These are phyloP conservation scores for Linnaemya tessellans DNA, from an alignment of 2,888 invertebrate species.

Conservation along the genomic window DNA sequence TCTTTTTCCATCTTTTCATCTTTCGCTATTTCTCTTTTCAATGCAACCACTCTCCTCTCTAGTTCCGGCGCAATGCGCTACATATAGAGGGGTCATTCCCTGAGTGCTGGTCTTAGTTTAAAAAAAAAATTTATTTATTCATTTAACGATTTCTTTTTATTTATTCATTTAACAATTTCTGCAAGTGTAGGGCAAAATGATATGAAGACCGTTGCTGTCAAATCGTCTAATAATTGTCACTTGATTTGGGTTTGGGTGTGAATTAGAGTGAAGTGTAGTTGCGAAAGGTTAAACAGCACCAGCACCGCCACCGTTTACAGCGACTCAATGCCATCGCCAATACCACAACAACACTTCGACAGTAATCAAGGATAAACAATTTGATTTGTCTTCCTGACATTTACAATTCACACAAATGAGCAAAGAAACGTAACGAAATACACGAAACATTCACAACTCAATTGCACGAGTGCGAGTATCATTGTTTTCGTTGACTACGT, in stretches of 20 bases:
- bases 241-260: conserved; percentile 40
- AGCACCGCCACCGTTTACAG: conserved; percentile 32
- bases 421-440: conserved; percentile 50
- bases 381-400: conserved; percentile 65
- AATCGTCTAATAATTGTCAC: conserved; percentile 62
- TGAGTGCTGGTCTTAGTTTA: no score
- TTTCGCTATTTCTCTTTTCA: no score
- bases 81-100: no score
- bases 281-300: conserved; percentile 58
- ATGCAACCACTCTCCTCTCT: no score
- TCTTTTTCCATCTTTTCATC: no score
- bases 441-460: conserved; percentile 55
- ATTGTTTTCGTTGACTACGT: conserved; percentile 26
- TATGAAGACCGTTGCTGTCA: conserved; percentile 48
- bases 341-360: conserved; percentile 51
- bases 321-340: conserved; percentile 14
- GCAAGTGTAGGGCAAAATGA: conserved; percentile 33
- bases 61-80: no score
- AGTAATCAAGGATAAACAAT: conserved; percentile 72
- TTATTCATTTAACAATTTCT: background rate
- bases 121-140: no score
- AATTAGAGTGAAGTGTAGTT: conserved; percentile 30
- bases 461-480: conserved; percentile 44
- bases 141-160: no score
- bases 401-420: conserved; percentile 70